A percentile compares a stretch with the other conserved stretches of the same genome.
Evolutionary conservation across 2,888 invertebrate genomes (phyloP).

Genomic region (Folsomia candida): DNA sequence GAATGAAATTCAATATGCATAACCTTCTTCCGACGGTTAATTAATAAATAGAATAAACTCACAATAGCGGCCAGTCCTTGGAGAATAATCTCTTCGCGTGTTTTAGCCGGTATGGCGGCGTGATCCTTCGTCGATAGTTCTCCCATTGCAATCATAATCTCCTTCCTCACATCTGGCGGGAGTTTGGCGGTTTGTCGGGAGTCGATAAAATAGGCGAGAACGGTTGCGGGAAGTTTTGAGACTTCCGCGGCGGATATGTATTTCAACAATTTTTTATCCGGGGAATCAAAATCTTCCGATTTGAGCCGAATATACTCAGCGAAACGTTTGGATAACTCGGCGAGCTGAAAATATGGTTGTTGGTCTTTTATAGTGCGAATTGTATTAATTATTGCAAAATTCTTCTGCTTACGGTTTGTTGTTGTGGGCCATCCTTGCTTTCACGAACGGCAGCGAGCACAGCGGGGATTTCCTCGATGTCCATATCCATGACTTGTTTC

Average conservation of each 20-base stretch:
- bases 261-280: constrained; percentile 46
- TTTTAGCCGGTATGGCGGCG: constrained; percentile 44
- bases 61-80: too few relatives aligned
- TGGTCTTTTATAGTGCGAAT: background rate
- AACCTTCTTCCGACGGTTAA: too few relatives aligned
- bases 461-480: constrained; percentile 45
- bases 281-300: constrained; percentile 41
- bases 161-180: constrained; percentile 42
- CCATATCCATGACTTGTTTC: constrained; percentile 38
- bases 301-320: constrained; percentile 44
- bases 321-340: constrained; percentile 42
- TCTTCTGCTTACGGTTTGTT: constrained; percentile 36
- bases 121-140: constrained; percentile 47
- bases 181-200: constrained; percentile 41
- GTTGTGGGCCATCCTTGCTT: constrained; percentile 46
- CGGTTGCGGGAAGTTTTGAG: constrained; percentile 45
- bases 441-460: constrained; percentile 42
- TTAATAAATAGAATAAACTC: too few relatives aligned
- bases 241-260: constrained; percentile 45
- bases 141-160: constrained; percentile 49
- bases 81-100: constrained; percentile 45
- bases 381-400: too few relatives aligned
- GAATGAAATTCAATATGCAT: too few relatives aligned
- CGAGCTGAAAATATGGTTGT: constrained; percentile 36
- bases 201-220: constrained; percentile 48